phyloP scores from a whole-genome alignment of 2,797 vertebrate species.

The Sebastes itinus region DNA sequence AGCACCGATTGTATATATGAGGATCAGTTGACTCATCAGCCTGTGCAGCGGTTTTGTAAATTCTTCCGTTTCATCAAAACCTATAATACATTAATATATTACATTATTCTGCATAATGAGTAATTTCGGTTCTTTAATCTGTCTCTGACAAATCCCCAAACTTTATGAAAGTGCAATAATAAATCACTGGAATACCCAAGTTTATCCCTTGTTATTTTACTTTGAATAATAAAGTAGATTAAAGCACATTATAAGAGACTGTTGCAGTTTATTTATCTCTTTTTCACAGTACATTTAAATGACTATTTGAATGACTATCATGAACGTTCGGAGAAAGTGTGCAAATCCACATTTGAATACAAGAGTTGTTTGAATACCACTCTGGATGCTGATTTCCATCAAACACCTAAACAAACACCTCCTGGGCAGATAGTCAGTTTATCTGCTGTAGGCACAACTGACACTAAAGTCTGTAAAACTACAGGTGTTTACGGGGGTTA shows the following conservation, averaged over 20 bases:
- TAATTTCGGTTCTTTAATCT: background rate
- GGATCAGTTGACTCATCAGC: background rate
- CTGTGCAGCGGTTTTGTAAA: background rate
- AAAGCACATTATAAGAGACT: background rate
- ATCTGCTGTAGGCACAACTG: background rate
- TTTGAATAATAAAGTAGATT: background rate
- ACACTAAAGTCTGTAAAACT: background rate
- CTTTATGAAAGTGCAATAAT: background rate
- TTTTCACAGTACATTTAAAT: background rate
- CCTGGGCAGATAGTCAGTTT: background rate
- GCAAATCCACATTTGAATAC: conserved; percentile 45
- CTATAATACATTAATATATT: background rate
- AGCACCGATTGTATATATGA: background rate
- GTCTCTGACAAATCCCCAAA: background rate
- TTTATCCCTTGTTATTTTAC: background rate
- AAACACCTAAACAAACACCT: conserved; percentile 5
- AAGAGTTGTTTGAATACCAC: background rate
- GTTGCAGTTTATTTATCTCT: background rate
- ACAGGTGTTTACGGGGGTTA: background rate
- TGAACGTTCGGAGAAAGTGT: background rate
- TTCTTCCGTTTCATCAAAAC: background rate
- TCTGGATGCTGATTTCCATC: conserved; percentile 49
- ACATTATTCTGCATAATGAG: background rate
- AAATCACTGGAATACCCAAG: background rate
- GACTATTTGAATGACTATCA: background rate